phyloP scores from a whole-genome alignment of 1,140 invertebrate species.

The Penaeus japonicus region DNA sequence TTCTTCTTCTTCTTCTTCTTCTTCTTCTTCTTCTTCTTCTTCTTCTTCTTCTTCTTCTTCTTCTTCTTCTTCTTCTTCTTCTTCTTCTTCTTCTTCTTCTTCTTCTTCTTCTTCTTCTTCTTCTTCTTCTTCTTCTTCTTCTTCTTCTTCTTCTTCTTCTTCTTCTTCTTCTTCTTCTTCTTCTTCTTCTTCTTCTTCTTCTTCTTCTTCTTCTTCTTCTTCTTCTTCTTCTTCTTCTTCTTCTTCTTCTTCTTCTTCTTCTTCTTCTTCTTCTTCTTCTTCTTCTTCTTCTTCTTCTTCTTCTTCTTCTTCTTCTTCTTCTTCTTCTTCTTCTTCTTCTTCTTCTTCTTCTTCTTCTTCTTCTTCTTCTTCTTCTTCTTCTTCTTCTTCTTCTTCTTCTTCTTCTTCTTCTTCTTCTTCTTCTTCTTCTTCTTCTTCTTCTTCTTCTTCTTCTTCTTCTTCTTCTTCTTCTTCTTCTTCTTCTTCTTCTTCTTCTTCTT shows the following conservation, averaged over 20 bases:
- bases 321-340: not conserved
- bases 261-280: not conserved
- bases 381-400: not conserved
- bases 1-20: not conserved
- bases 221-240: not conserved
- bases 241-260: not conserved
- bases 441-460: not conserved
- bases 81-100: not conserved
- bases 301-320: not conserved
- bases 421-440: not conserved
- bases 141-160: not conserved
- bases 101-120: not conserved
- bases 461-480: not conserved
- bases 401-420: not conserved
- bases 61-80: not conserved
- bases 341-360: not conserved
- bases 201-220: not conserved
- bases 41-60: not conserved
- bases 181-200: not conserved
- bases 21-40: not conserved
- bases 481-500: not conserved
- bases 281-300: not conserved
- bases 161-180: not conserved
- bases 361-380: no score
- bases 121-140: not conserved